Evolutionary conservation across 2,113 vertebrate genomes (phyloP), one percentile per base, ranked within the genome.

Genomic region (Fregetta grallaria): DNA sequence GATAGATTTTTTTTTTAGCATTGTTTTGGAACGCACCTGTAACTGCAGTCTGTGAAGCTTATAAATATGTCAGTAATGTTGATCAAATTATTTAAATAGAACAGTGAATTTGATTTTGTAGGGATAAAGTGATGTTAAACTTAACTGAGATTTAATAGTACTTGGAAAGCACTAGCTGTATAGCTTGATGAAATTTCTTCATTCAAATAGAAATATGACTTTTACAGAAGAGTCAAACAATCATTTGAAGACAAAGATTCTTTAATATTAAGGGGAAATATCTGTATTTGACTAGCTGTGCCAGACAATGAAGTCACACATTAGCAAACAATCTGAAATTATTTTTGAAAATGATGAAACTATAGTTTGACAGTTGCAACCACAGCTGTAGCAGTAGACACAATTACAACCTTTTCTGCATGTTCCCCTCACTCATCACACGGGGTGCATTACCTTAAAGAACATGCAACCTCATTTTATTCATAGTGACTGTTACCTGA

Each of bases 261-360:
- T 94, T 96, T 93, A 93, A 92, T 88, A 25, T 50, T 44, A 77
- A 74, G 62, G 45, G 58, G 20, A 94, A 79, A 71, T 53, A 82
- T 2, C 32, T 47, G 36, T 62, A 75, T 66, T 80, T 71, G 55
- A 72, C 26, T 65, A 84, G 75, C 71, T 93, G 30, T 91, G 86
- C 62, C 49, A 90, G 71, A 92, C 80, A 83, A 71, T 36, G 77
- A 89, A 75, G 55, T 63, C 66, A 85, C 70, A 75, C 63, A 18
- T 70, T 23, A 92, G 49, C 23, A 88, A 95, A 93, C 62, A 65
- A 58, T 22, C 89, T 42, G 52, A 76, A 84, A 72, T 85, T 74
- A 29, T 45, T 81, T 89, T 78, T 63, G 45, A 79, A 95, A 91
- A 34, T 42, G 5, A 53, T 52, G 32, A 73, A 65, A 32, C 49